phyloP scores from a whole-genome alignment of 2,888 invertebrate genomes.

The Diarsia dahlii region DNA sequence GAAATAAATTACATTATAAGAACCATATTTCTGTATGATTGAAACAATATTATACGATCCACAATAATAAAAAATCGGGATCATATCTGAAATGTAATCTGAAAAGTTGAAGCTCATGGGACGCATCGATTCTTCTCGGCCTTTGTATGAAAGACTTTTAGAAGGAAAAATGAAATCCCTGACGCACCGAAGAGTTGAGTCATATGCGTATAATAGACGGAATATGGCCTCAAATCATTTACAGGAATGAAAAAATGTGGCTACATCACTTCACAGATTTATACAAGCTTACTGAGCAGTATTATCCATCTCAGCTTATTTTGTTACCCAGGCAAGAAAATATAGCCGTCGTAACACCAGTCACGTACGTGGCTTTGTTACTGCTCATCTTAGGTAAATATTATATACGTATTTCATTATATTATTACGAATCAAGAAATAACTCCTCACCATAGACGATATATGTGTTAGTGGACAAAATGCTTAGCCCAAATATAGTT shows the following conservation, averaged over 20 bases:
- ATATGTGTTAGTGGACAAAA: constrained; percentile 18
- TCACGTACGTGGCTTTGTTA: constrained; percentile 51
- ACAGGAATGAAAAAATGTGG: constrained; percentile 20
- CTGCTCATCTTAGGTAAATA: constrained; percentile 34
- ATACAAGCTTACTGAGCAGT: constrained; percentile 34
- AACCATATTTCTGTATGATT: constrained; percentile 32
- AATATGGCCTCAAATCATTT: constrained; percentile 36
- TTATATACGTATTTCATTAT: constrained; percentile 25
- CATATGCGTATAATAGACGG: constrained; percentile 34
- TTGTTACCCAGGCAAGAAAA: constrained; percentile 38
- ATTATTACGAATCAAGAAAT: constrained; percentile 29
- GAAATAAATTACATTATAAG: constrained; percentile 44
- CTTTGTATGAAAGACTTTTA: constrained; percentile 68
- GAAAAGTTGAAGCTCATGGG: constrained; percentile 69
- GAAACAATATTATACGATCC: constrained; percentile 19
- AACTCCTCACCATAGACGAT: neutral
- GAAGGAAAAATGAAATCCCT: constrained; percentile 67
- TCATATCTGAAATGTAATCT: constrained; percentile 67
- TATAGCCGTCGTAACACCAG: constrained; percentile 44
- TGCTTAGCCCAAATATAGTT: constrained; percentile 30
- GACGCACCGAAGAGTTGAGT: constrained; percentile 44
- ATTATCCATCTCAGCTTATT: constrained; percentile 33
- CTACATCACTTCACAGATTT: constrained; percentile 24
- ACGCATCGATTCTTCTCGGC: constrained; percentile 72
- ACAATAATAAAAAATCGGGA: constrained; percentile 33